Evolutionary conservation across 2,113 vertebrate genomes (phyloP), one percentile per base, ranked within the genome.

Genomic region (Rattus rattus): DNA sequence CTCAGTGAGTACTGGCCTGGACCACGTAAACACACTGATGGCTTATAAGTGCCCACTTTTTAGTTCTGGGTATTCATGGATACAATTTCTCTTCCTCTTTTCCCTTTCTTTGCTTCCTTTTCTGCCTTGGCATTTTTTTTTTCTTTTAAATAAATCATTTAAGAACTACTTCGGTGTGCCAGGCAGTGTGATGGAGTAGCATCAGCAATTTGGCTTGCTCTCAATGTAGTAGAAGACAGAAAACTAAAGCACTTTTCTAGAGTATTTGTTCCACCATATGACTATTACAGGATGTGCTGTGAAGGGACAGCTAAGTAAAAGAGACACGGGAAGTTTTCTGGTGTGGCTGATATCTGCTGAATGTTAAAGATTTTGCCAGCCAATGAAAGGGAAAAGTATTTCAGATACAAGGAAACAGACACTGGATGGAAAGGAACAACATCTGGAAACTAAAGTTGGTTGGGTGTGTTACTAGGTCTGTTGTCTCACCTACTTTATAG

Each of bases 301-400:
- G 65, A 67, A 54, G 92, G 39, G 88, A 75, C 56, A 70, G 61
- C 39, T 93, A 69, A 91, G 59, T 92, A 70, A 94, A 43, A 91
- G 88, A 96, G 49, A 36, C 26, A 28, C 2, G 30, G 75, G 79
- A 63, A 79, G 59, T 83, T 87, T 75, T 94, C 75, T 96, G 92
- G 26, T 85, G 36, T 54, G 91, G 30, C 61, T 69, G 76, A 47
- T 22, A 61, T 49, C 19, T 85, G 76, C 17, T 88, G 69, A 90
- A 28, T 81, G 59, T 76, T 93, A 61, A 76, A 91, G 67, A 17
- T 89, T 97, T 92, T 16, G 33, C 73, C 92, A n/a, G 84, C n/a
- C 67, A 87, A 79, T 75, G 81, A 94, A 61, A 54, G 79, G 9
- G 90, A 67, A 87, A 91, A 88, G 28, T 81, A 81, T 83, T 97